A percentile compares a stretch with the other conserved stretches of the same genome.
phyloP scores from a whole-genome alignment of 2,888 invertebrate species.

The Fragum whitleyi region DNA sequence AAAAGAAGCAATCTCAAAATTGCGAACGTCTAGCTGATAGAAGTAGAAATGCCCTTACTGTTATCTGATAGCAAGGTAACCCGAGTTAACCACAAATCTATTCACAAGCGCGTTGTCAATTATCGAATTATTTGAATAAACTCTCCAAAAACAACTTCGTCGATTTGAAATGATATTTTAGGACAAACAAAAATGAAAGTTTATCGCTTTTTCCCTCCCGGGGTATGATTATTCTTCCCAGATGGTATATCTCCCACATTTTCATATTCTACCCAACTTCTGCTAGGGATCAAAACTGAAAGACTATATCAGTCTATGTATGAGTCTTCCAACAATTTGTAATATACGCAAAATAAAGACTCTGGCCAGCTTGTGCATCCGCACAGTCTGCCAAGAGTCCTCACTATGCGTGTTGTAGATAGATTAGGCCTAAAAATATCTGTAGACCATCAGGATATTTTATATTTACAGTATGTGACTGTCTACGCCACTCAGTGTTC shows the following conservation, averaged over 20 bases:
- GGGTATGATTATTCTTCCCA: background rate
- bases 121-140: slow-evolving; percentile 8
- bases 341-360: too few relatives aligned
- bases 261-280: background rate
- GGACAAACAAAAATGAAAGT: slow-evolving; percentile 10
- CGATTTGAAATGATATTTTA: background rate
- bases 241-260: background rate
- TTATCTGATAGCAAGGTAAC: background rate
- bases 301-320: too few relatives aligned
- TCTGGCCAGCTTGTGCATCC: too few relatives aligned
- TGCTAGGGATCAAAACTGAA: too few relatives aligned
- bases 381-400: too few relatives aligned
- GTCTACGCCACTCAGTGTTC: too few relatives aligned
- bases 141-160: background rate
- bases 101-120: slow-evolving; percentile 1
- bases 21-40: background rate
- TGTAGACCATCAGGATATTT: too few relatives aligned
- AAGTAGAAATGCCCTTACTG: background rate
- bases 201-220: background rate
- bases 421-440: too few relatives aligned
- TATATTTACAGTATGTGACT: too few relatives aligned
- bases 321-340: too few relatives aligned
- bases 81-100: background rate
- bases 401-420: too few relatives aligned
- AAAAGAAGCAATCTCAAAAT: background rate